Conservation (phyloP, 2,113 vertebrate genomes). For the Morone chrysops region DNA sequence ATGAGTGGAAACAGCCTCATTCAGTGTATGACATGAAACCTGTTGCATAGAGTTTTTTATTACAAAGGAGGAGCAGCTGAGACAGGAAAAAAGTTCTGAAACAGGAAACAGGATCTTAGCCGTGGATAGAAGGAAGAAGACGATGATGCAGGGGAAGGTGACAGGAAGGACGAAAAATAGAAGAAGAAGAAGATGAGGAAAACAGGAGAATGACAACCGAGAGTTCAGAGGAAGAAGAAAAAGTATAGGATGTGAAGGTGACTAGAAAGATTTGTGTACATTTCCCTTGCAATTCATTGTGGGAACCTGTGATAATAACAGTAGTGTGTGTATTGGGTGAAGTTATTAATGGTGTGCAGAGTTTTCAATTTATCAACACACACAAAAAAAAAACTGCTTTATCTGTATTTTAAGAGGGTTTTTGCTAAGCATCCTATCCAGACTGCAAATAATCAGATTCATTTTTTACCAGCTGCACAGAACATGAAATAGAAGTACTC, state of each 20-base stretch:
- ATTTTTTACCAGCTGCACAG: constrained; percentile 16
- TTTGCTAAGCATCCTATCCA: constrained; percentile 1
- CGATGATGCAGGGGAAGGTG: constrained; percentile 49
- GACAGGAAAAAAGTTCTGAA: constrained; percentile 37
- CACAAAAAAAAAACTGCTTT: constrained; percentile 26
- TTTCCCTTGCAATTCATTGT: constrained; percentile 13
- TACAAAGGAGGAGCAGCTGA: constrained; percentile 20
- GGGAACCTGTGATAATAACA: constrained; percentile 15
- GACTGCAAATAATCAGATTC: constrained; percentile 15
- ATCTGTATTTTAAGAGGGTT: constrained; percentile 17
- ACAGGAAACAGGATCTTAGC: constrained; percentile 26
- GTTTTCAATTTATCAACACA: constrained; percentile 34
- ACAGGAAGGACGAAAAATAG: constrained; percentile 35
- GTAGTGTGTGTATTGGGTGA: neutral
- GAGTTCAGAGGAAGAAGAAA: constrained; percentile 29
- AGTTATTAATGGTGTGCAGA: constrained; percentile 23
- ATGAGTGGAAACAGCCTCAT: neutral
- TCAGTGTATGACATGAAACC: constrained; percentile 21
- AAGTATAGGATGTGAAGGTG: neutral
- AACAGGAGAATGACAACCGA: constrained; percentile 12
- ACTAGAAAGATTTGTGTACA: constrained; percentile 2
- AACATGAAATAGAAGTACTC: constrained; percentile 26
- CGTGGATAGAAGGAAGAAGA: constrained; percentile 1
- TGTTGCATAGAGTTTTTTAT: constrained; percentile 47
- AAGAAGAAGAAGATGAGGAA: constrained; percentile 12